phyloP scores from a whole-genome alignment of 2,888 invertebrate genomes.

The Euproctis similis region DNA sequence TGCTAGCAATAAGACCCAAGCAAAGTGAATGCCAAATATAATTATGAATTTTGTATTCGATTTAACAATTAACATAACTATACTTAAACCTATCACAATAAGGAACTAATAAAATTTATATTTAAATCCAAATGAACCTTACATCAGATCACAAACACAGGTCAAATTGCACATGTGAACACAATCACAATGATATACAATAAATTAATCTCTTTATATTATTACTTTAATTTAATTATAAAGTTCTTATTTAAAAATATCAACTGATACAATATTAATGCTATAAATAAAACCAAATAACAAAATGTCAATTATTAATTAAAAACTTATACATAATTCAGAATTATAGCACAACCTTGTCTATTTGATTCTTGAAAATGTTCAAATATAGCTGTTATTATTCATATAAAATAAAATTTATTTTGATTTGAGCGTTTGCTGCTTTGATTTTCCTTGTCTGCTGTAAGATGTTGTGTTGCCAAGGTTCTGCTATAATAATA shows the following conservation, averaged over 20 bases:
- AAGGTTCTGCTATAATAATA: too few relatives aligned
- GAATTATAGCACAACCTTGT: too few relatives aligned
- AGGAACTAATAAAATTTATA: conserved; percentile 71
- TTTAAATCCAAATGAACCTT: conserved; percentile 61
- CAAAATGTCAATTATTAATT: conserved; percentile 61
- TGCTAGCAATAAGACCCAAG: conserved; percentile 58
- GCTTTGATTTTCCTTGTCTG: too few relatives aligned
- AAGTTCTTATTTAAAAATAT: conserved; percentile 62
- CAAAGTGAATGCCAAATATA: conserved; percentile 26
- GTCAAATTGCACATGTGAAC: conserved; percentile 67
- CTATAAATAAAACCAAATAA: conserved; percentile 60
- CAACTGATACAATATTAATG: conserved; percentile 58
- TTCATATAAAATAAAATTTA: too few relatives aligned
- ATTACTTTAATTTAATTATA: conserved; percentile 41
- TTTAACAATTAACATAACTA: conserved; percentile 43
- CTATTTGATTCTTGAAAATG: too few relatives aligned
- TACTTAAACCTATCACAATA: conserved; percentile 61
- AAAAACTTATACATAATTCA: conserved; percentile 45
- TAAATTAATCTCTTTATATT: conserved; percentile 72
- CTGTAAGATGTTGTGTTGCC: too few relatives aligned
- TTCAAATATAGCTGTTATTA: too few relatives aligned
- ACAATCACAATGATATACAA: conserved; percentile 60
- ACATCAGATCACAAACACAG: conserved; percentile 72
- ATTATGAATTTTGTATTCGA: conserved; percentile 30
- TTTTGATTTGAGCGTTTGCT: too few relatives aligned